Evolutionary conservation across 2,888 invertebrate species (phyloP).

Genomic region (Tiliacea citrago): DNA sequence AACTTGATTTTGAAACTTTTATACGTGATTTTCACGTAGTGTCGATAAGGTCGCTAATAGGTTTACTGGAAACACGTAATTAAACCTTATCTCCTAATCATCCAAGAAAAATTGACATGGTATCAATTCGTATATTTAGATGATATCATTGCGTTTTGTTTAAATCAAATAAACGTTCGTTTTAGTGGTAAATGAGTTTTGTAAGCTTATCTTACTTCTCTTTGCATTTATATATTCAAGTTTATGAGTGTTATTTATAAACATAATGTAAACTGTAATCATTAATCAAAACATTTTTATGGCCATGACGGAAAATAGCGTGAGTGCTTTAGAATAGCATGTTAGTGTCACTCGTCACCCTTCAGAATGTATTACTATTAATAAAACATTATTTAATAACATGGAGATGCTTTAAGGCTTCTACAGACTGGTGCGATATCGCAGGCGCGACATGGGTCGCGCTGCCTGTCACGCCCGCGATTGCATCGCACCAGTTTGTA

Average conservation of each 20-base stretch:
- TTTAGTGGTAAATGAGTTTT: background rate
- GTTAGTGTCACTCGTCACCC: conserved; percentile 14
- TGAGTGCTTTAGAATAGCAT: conserved; percentile 29
- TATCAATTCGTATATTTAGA: background rate
- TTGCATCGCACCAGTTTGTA: too few species aligned
- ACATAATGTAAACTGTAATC: conserved; percentile 12
- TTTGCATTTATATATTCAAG: background rate
- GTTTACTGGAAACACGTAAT: background rate
- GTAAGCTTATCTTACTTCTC: background rate
- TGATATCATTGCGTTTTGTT: background rate
- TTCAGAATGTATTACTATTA: background rate
- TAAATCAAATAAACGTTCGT: background rate
- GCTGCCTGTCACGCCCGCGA: too few species aligned
- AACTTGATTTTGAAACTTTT: background rate
- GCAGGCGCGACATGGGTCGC: too few species aligned
- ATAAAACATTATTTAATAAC: conserved; percentile 21
- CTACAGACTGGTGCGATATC: too few species aligned
- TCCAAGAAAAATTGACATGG: background rate
- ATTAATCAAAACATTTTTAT: conserved; percentile 40
- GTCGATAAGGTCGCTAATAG: background rate
- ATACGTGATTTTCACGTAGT: background rate
- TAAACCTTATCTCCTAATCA: background rate
- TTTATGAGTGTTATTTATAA: conserved; percentile 17
- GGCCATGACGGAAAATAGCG: conserved; percentile 9
- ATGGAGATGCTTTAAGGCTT: background rate